phyloP scores from a whole-genome alignment of 1,140 invertebrate species.

The Chrysoperla carnea region DNA sequence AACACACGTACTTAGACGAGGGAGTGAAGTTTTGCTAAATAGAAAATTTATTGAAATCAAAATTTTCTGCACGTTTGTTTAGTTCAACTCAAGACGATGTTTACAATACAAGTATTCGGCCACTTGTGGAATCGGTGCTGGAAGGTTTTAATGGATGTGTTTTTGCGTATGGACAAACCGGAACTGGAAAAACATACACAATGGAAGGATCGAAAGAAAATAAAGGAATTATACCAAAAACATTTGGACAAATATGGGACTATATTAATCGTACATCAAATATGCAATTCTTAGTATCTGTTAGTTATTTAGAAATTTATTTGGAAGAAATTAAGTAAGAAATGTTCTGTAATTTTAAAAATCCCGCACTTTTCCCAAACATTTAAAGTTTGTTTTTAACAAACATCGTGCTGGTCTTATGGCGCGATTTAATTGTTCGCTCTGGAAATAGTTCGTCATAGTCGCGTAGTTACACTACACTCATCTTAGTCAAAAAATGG shows the following conservation, averaged over 20 bases:
- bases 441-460: too few species aligned
- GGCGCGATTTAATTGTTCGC: too few species aligned
- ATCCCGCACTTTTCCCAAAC: not conserved
- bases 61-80: too few species aligned
- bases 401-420: too few species aligned
- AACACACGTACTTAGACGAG: too few species aligned
- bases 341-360: not conserved
- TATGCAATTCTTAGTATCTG: slow-evolving; percentile 79
- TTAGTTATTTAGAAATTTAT: slow-evolving; percentile 90
- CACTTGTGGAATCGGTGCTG: slow-evolving; percentile 85
- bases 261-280: slow-evolving; percentile 74
- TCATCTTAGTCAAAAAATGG: too few species aligned
- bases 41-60: too few species aligned
- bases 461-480: too few species aligned
- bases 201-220: slow-evolving; percentile 68
- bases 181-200: slow-evolving; percentile 88
- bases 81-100: slow-evolving; percentile 77
- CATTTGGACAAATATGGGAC: slow-evolving; percentile 91
- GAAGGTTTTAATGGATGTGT: slow-evolving; percentile 94
- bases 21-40: too few species aligned
- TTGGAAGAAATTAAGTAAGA: slow-evolving; percentile 59
- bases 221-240: slow-evolving; percentile 80
- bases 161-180: slow-evolving; percentile 93
- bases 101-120: slow-evolving; percentile 88
- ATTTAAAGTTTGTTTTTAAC: not conserved